Base-by-base conservation (phyloP, 2,888 invertebrate species). In the Philopedon plagiatum region DNA sequence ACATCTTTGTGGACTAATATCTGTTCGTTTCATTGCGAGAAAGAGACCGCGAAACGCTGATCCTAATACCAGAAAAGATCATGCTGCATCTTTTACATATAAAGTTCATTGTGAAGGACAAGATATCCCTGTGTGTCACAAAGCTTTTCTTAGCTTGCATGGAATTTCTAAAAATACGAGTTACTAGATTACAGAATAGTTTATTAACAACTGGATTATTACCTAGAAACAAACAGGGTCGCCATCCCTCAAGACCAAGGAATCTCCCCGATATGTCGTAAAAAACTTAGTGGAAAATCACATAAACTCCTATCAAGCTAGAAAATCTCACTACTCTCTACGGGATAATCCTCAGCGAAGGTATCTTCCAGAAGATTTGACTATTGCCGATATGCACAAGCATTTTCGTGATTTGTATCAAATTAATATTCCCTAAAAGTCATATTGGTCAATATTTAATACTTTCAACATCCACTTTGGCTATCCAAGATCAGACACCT, bases 381-480 rank as follows among this genome's bases (percentile, higher is more conserved):
- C 39, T 34, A 34, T 62, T n/a, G 29, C 49, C 15, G 34, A 32
- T 5, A 62, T 62, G 62, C 46, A 62, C n/a, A 62, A 49, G 18
- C 32, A 62, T 18, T 62, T 62, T 49, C 62, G n/a, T 62, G 49
- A 46, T 32, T 29, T 62, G 32, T 62, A 49, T 32, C 49, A 46
- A 19, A 46, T 62, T 8, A 49, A 62, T 32, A 32, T 62, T 32
- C 29, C 49, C 29, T 62, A 62, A 21, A 62, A 62, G 46, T 46
- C 34, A 19, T 62, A 62, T 32, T 62, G 46, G 34, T 62, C 49
- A 26, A 46, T 46, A 15, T 62, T 62, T 49, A 62, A 62, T 15
- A 62, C 49, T 15, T 62, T 62, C 11, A 49, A 62, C 19, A 62
- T 62, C 23, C 29, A 44, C 7, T 62, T 62, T 62, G 49, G 62